phyloP scores from a whole-genome alignment of 2,797 vertebrate species.

The Pachyuromys duprasi region DNA sequence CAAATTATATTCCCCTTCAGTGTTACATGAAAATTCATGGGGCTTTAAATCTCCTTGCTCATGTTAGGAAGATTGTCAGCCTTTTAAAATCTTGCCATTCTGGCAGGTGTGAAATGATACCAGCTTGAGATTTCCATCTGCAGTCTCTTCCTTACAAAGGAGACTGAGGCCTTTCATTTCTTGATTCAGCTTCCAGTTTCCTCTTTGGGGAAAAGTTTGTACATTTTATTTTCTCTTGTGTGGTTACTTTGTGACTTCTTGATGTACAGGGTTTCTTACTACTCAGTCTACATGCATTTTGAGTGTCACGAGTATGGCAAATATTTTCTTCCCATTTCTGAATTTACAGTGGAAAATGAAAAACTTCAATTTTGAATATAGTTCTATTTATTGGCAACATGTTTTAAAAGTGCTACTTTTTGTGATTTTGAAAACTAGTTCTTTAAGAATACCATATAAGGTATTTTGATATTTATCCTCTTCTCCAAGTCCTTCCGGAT shows the following conservation, averaged over 20 bases:
- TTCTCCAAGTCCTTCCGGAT: not conserved
- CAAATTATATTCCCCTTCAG: conserved; percentile 2
- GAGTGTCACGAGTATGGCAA: not conserved
- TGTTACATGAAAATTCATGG: conserved; percentile 54
- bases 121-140: conserved; percentile 55
- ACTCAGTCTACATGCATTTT: not conserved
- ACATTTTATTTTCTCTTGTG: not conserved
- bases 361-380: not conserved
- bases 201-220: not conserved
- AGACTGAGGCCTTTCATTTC: not conserved
- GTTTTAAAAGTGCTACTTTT: not conserved
- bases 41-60: not conserved
- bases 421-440: not conserved
- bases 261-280: not conserved
- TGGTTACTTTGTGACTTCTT: conserved; percentile 16
- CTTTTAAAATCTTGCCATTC: conserved; percentile 6
- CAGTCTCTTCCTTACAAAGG: conserved; percentile 30
- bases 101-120: conserved; percentile 17
- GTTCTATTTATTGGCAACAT: not conserved
- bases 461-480: not conserved
- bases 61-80: conserved; percentile 24
- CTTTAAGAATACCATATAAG: not conserved
- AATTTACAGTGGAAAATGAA: not conserved
- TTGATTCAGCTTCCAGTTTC: conserved; percentile 27
- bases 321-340: not conserved